Evolutionary conservation across 2,888 invertebrate species (phyloP), one percentile per base, ranked within the genome.

Genomic region (Rhorus exstirpatorius): DNA sequence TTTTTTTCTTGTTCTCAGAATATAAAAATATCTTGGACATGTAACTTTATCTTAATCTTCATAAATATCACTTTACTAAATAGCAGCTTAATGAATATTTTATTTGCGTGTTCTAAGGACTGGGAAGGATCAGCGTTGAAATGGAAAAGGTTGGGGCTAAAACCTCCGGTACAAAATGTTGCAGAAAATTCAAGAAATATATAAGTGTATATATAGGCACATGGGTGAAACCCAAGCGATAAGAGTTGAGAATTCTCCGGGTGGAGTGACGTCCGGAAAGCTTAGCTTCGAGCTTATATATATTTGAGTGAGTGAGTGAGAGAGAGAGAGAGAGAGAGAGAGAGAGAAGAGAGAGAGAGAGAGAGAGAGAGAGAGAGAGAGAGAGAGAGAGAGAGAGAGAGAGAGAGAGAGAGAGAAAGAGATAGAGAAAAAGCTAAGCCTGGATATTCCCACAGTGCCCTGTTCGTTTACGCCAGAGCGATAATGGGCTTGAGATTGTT

Each of bases 401-500:
- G 61, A 72, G 60, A 41, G 24, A 61, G 46, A 77, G 49, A 49
- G 38, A 55, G 31, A 46, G 67, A 38, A 21, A 67, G 58, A 44
- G 38, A 63, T 61, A 58, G 49, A 67, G 51, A 35, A 70, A 83
- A 80, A 77, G 80, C 76, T 80, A 74, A 84, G 79, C 71, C 80
- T 75, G 72, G 72, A 77, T 82, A 82, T 80, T 80, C 71, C 71
- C 82, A 77, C 60, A 82, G 71, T 60, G 70, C 65, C 61, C 70
- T 76, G 68, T 82, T 77, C 83, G 83, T 86, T 88, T 84, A 86
- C 82, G 84, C 84, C 82, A 83, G 85, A 81, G 86, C 81, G 88
- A 89, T 89, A 90, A 89, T 88, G 87, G 87, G 86, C 85, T 86
- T 79, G 86, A 87, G 89, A 89, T 89, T 89, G 89, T 89, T 89